Evolutionary conservation across 2,888 invertebrate genomes (phyloP), one percentile per base, ranked within the genome.

Genomic region (Hanleya hanleyi): DNA sequence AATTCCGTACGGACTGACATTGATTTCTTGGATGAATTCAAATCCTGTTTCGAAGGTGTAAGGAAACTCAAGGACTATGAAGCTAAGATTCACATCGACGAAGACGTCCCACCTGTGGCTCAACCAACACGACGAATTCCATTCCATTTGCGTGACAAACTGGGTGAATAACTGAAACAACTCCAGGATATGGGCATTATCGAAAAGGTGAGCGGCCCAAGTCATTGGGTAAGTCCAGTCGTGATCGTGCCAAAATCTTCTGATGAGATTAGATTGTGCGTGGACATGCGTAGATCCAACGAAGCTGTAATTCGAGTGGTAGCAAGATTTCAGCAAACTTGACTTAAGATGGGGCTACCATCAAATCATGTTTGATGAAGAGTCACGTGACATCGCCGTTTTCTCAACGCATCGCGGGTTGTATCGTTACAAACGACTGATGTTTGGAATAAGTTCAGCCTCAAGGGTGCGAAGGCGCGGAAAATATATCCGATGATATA

Each of bases 401-500:
- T 83, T 81, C 65, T 67, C 38, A 9, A 81, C 81, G 1, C 84
- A 84, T 65, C 38, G 71, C 1, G 81, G 80, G n/a, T 70, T 83
- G 22, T 75, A 38, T 18, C 49, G 79, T 50, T 82, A 78, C 68
- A 81, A 82, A 69, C 33, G 80, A 0, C 41, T 81, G 50, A 79
- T 71, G n/a, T 84, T 82, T 71, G 83, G 83, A 12, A 73, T 79
- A 12, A 77, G 72, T 1, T 89, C 89, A 67, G 92, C 92, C 91
- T 2, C 38, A 74, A 49, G 81, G 78, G 5, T 88, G 88, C 29
- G 80, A 87, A 49, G 89, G 89, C 0, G 83, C 81, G 3, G 74
- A 88, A 35, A 89, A 88, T 67, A 85, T 86, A 64, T 87, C 87
- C 33, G 91, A 90, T 79, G 90, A 91, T 79, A 89, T 91, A 62